Evolutionary conservation across 2,888 invertebrate species (phyloP).

Genomic region (Lutraria lutraria): DNA sequence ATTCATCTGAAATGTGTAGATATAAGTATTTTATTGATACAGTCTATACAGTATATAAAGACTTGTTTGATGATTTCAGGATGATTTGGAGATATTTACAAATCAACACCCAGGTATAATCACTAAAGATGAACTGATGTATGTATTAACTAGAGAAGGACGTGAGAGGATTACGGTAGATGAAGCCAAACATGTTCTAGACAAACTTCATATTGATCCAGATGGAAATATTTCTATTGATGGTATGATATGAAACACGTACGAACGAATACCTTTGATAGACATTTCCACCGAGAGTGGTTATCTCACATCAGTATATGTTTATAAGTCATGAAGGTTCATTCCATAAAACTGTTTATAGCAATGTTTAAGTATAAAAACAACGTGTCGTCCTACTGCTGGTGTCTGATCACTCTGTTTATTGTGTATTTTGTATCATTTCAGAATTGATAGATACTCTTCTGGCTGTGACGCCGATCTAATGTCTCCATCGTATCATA

Average conservation of each 20-base stretch:
- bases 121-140: slow-evolving; percentile 42
- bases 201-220: slow-evolving; percentile 52
- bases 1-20: too few relatives aligned
- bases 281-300: too few relatives aligned
- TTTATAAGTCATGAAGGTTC: too few relatives aligned
- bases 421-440: slow-evolving; percentile 12
- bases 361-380: too few relatives aligned
- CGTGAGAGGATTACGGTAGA: slow-evolving; percentile 37
- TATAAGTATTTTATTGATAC: too few relatives aligned
- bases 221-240: slow-evolving; percentile 55
- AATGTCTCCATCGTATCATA: not conserved
- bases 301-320: too few relatives aligned
- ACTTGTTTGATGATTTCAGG: not conserved
- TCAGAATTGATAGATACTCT: slow-evolving; percentile 55
- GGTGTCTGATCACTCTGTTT: not conserved
- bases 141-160: slow-evolving; percentile 54
- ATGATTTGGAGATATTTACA: slow-evolving; percentile 54
- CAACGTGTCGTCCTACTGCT: too few relatives aligned
- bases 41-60: too few relatives aligned
- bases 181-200: slow-evolving; percentile 46
- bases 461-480: slow-evolving; percentile 39
- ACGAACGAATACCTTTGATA: too few relatives aligned
- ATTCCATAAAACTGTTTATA: too few relatives aligned
- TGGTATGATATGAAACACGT: slow-evolving; percentile 33
- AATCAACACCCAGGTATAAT: slow-evolving; percentile 37